Percentiles rank a stretch among this genome's conserved stretches.
phyloP scores from a whole-genome alignment of 2,113 vertebrate genomes.

The Seriola dumerili region DNA sequence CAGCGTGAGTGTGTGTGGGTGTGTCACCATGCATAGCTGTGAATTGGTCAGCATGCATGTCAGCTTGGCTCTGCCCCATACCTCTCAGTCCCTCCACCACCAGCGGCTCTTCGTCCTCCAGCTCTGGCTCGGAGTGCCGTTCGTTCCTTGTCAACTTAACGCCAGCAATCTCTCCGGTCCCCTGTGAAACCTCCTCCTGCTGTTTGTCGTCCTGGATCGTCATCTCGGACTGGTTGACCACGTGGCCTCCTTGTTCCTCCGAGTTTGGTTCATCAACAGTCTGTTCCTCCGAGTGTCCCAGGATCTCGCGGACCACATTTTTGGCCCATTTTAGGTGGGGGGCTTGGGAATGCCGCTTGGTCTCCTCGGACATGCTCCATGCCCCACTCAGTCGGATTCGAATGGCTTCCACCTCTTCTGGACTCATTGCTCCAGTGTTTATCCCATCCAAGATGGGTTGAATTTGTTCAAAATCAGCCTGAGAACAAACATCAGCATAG shows the following conservation, averaged over 20 bases:
- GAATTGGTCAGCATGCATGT: constrained; percentile 70
- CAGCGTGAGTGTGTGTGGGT: constrained; percentile 63
- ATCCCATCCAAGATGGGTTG: constrained; percentile 49
- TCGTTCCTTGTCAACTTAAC: constrained; percentile 17
- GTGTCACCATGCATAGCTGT: constrained; percentile 66
- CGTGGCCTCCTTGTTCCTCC: not conserved
- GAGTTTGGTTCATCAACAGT: constrained; percentile 13
- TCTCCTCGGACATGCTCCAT: constrained; percentile 65
- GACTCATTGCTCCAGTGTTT: constrained; percentile 50
- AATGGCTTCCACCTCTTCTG: constrained; percentile 74
- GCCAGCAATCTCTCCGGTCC: constrained; percentile 19
- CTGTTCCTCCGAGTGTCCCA: constrained; percentile 73
- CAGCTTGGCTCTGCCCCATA: constrained; percentile 57
- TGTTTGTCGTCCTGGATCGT: not conserved
- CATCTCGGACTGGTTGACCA: not conserved
- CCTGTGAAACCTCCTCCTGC: constrained; percentile 13
- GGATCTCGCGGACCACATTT: constrained; percentile 77
- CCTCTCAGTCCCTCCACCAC: constrained; percentile 72
- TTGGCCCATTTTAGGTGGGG: constrained; percentile 85
- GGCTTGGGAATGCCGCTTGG: constrained; percentile 79
- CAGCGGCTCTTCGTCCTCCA: constrained; percentile 55
- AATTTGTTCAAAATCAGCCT: constrained; percentile 38
- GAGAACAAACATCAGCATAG: constrained; percentile 4
- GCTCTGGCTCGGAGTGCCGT: constrained; percentile 34
- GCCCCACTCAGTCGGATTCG: constrained; percentile 67